phyloP scores from a whole-genome alignment of 2,888 invertebrate species.

The Rugalucina vietnamica region DNA sequence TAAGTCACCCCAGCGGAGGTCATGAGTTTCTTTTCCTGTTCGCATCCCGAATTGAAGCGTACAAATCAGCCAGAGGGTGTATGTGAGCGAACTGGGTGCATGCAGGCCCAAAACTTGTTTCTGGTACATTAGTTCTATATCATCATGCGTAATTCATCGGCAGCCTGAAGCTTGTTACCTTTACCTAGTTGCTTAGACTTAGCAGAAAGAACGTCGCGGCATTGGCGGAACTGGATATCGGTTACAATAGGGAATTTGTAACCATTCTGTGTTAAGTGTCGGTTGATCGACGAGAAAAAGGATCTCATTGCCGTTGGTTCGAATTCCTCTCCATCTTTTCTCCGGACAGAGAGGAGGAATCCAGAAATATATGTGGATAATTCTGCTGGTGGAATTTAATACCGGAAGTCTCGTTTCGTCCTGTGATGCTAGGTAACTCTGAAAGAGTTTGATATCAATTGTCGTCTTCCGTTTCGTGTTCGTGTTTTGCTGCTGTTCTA shows the following conservation, averaged over 20 bases:
- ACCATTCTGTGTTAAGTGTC: slow-evolving; percentile 62
- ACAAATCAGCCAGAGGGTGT: slow-evolving; percentile 25
- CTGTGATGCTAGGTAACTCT: slow-evolving; percentile 62
- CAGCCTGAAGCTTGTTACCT: slow-evolving; percentile 61
- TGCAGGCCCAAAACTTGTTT: neutral
- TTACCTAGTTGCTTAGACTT: slow-evolving; percentile 69
- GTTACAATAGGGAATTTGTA: slow-evolving; percentile 64
- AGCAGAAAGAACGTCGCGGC: slow-evolving; percentile 49
- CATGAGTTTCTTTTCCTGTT: slow-evolving; percentile 18
- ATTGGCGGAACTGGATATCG: slow-evolving; percentile 55
- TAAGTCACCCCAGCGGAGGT: slow-evolving; percentile 19
- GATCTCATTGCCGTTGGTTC: slow-evolving; percentile 69
- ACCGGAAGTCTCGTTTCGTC: slow-evolving; percentile 64
- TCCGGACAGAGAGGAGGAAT: slow-evolving; percentile 65
- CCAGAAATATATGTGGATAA: slow-evolving; percentile 65
- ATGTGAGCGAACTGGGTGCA: slow-evolving; percentile 24
- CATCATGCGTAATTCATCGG: slow-evolving; percentile 8
- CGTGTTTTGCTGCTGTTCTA: slow-evolving; percentile 4
- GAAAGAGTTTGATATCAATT: slow-evolving; percentile 66
- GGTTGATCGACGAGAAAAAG: slow-evolving; percentile 66
- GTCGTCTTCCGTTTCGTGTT: slow-evolving; percentile 69
- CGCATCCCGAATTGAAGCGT: slow-evolving; percentile 18
- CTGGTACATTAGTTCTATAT: neutral
- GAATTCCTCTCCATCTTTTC: slow-evolving; percentile 68
- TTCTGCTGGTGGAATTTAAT: slow-evolving; percentile 63